Evolutionary conservation across 1,140 invertebrate genomes (phyloP), one percentile per base, ranked within the genome.

Genomic region (Brachionus sp.): DNA sequence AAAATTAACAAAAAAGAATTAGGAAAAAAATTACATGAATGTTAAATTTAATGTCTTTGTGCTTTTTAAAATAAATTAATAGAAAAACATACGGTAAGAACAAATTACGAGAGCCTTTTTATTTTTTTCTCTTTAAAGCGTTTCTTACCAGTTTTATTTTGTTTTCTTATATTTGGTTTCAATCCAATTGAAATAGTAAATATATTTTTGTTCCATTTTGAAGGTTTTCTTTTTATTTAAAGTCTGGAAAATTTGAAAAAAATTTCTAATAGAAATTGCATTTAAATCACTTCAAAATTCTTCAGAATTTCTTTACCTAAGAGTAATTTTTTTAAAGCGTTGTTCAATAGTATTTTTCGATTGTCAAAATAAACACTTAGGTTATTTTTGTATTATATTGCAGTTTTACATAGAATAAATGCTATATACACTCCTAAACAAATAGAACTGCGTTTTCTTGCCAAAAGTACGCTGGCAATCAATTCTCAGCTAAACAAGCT

Each of bases 101-200:
- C 50, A 57, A 57, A 57, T 57, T 57, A n/a, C 6, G 16, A 57
- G 6, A 23, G 7, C 19, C 19, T 57, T 19, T 19, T 57, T 9
- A 23, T 23, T 7, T 57, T 23, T 9, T 57, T 57, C 3, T 57
- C 19, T 50, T 13, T 50, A 50, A 23, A 57, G 50, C 50, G 50
- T 57, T 57, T 57, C 50, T 57, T 57, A 57, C 50, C 50, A 57
- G 50, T 57, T 57, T 57, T 57, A 25, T 57, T 57, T 57, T 57
- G 50, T 57, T 57, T 57, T 57, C 50, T 57, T 19, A 23, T 57
- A 57, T 57, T 57, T 57, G 16, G 50, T 57, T 57, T 57, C 5
- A 57, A 57, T 57, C 50, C 50, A 23, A 57, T 57, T 57, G 50
- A 57, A 57, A 25, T 57, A 19, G 50, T 57, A 57, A 57, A 57